A percentile compares a stretch with the other conserved stretches of the same genome.
These are phyloP conservation scores for Salmo trutta DNA, from an alignment of 2,797 vertebrate species.

Conservation along the genomic window DNA sequence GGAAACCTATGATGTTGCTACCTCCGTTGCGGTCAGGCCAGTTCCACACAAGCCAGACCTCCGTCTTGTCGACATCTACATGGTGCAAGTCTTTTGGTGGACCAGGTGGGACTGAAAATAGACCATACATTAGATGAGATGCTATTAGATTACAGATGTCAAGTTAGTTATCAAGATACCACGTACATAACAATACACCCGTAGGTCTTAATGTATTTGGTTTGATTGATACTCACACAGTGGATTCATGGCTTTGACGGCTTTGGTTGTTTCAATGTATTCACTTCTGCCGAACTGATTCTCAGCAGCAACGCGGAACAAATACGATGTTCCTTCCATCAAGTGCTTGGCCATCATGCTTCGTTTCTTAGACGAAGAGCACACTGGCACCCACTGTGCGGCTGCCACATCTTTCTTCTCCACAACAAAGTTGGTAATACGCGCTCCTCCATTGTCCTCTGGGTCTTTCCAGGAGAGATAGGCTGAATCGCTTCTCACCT, in stretches of 20 bases:
- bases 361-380: conserved; percentile 95
- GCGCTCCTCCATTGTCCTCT: conserved; percentile 90
- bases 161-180: conserved; percentile 3
- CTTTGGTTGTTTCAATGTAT: conserved; percentile 86
- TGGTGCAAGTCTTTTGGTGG: conserved; percentile 98
- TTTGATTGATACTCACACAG: conserved; percentile 84
- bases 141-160: neutral
- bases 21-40: conserved; percentile 97
- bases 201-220: neutral
- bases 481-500: conserved; percentile 93
- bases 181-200: neutral
- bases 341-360: conserved; percentile 91
- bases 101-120: conserved; percentile 89
- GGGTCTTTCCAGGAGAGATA: conserved; percentile 98
- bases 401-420: conserved; percentile 93
- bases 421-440: conserved; percentile 96
- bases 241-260: conserved; percentile 95
- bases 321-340: conserved; percentile 90
- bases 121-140: conserved; percentile 18
- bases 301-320: conserved; percentile 97
- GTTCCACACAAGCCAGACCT: conserved; percentile 96
- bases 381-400: conserved; percentile 91
- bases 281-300: conserved; percentile 96
- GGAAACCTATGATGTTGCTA: conserved; percentile 95
- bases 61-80: conserved; percentile 92